Percentiles rank a stretch among this genome's conserved stretches.
Conservation (phyloP, 2,888 invertebrate genomes). For the Drosophila differens region DNA sequence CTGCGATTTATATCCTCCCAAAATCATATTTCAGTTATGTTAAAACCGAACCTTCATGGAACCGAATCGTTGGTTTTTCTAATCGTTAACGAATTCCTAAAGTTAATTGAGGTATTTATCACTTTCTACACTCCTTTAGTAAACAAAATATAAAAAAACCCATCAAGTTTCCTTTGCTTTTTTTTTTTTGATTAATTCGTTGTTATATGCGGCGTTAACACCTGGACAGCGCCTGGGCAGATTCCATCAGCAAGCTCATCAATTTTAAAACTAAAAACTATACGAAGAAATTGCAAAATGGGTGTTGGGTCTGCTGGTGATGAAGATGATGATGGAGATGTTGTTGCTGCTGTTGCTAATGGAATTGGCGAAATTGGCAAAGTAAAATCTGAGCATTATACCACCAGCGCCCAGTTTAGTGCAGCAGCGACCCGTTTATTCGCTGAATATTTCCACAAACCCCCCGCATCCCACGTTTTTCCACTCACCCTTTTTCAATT, state of each 20-base stretch:
- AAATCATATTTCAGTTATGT: neutral
- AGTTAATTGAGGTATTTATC: constrained; percentile 4
- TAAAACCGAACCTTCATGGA: neutral
- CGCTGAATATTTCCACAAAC: neutral
- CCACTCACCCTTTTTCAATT: constrained; percentile 6
- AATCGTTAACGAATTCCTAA: neutral
- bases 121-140: constrained; percentile 2
- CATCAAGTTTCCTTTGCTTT: neutral
- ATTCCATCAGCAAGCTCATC: constrained; percentile 73
- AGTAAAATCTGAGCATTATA: constrained; percentile 49
- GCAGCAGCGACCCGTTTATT: constrained; percentile 12
- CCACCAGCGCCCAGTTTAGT: constrained; percentile 27
- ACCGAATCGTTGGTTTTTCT: neutral
- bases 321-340: neutral
- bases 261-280: constrained; percentile 71
- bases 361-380: constrained; percentile 41
- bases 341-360: constrained; percentile 12
- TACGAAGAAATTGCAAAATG: constrained; percentile 10
- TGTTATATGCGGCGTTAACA: constrained; percentile 36
- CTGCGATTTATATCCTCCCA: neutral
- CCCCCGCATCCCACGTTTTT: neutral
- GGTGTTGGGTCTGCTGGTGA: constrained; percentile 18
- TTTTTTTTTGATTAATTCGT: constrained; percentile 42
- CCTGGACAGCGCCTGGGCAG: constrained; percentile 49
- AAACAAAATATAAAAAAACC: neutral